A percentile compares a stretch with the other conserved stretches of the same genome.
These are phyloP conservation scores for Stenotaenia linearis DNA, from an alignment of 2,888 invertebrate species.

Conservation along the genomic window DNA sequence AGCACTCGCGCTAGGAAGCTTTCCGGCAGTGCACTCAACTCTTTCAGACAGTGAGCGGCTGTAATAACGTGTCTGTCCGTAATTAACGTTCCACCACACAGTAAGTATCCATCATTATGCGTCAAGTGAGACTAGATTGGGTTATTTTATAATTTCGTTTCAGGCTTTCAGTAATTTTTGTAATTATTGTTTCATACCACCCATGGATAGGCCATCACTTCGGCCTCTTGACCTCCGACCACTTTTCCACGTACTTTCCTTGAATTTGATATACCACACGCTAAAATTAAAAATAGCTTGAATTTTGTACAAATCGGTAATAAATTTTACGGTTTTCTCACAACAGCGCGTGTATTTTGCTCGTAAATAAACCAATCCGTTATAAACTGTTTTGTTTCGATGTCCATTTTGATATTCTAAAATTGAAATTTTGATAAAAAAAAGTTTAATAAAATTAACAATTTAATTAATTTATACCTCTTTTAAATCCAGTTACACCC, in stretches of 20 bases:
- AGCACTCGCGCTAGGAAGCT: too few species aligned
- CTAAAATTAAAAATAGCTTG: neutral
- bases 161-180: neutral
- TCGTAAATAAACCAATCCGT: neutral
- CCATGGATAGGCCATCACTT: conserved; percentile 26
- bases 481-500: neutral
- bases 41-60: conserved; percentile 24
- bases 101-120: neutral
- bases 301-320: neutral
- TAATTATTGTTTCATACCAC: neutral
- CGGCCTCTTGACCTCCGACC: conserved; percentile 23
- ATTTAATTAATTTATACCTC: neutral
- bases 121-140: conserved; percentile 8
- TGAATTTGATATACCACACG: conserved; percentile 27
- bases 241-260: neutral
- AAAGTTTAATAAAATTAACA: neutral
- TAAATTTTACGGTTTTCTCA: neutral
- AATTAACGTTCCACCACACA: conserved; percentile 27
- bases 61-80: conserved; percentile 28
- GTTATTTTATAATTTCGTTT: neutral
- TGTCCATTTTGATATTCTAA: neutral
- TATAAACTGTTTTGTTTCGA: neutral
- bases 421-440: too few species aligned
- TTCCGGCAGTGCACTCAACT: too few species aligned
- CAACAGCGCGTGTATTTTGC: neutral